A percentile compares a stretch with the other conserved stretches of the same genome.
phyloP scores from a whole-genome alignment of 2,888 invertebrate genomes.

The Ennomos fuscantarius region DNA sequence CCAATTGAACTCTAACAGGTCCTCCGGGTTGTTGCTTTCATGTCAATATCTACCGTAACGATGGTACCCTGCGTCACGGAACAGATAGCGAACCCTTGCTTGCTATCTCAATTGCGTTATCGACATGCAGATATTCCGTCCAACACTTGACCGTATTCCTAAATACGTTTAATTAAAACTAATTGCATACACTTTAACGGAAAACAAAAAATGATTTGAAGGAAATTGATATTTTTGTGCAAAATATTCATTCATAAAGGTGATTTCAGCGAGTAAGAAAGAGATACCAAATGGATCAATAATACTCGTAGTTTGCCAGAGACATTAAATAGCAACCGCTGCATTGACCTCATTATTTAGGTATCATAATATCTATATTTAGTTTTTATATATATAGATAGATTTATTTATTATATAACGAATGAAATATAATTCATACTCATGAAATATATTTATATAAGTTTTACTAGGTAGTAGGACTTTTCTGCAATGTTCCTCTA shows the following conservation, averaged over 20 bases:
- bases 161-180: slow-evolving; percentile 20
- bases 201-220: slow-evolving; percentile 4
- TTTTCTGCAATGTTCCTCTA: no score
- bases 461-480: no score
- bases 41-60: slow-evolving; percentile 41
- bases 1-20: slow-evolving; percentile 35
- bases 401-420: not conserved
- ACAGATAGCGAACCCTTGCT: slow-evolving; percentile 34
- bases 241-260: slow-evolving; percentile 43
- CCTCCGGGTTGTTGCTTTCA: slow-evolving; percentile 33
- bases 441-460: not conserved
- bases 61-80: slow-evolving; percentile 34
- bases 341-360: slow-evolving; percentile 83
- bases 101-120: slow-evolving; percentile 41
- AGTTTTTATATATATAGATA: no score
- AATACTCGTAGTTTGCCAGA: slow-evolving; percentile 64
- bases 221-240: slow-evolving; percentile 15
- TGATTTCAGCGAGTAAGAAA: slow-evolving; percentile 73
- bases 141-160: slow-evolving; percentile 26
- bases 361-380: slow-evolving; percentile 41
- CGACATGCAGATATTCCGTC: slow-evolving; percentile 35
- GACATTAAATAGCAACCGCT: slow-evolving; percentile 80
- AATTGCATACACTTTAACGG: slow-evolving; percentile 13
- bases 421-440: no score
- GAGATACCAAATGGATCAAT: slow-evolving; percentile 81